These are phyloP conservation scores for Vollenhovia emeryi DNA, from an alignment of 1,140 invertebrate genomes.

Conservation along the genomic window DNA sequence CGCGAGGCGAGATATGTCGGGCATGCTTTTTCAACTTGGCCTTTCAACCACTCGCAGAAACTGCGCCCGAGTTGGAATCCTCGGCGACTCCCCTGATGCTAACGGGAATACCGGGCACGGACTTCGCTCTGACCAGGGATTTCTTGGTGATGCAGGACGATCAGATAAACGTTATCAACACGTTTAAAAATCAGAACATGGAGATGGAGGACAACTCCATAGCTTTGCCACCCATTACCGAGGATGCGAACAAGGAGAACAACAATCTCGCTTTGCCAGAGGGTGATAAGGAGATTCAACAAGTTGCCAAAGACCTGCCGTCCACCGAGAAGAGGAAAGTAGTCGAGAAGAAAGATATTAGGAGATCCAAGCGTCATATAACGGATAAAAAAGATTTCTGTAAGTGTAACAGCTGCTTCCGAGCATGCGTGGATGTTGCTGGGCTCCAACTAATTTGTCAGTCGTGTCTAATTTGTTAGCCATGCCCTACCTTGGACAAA, in stretches of 20 bases:
- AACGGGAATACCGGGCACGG: conserved; percentile 79
- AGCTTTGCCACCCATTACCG: conserved; percentile 63
- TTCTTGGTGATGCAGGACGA: conserved; percentile 84
- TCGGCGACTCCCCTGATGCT: conserved; percentile 81
- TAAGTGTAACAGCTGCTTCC: conserved; percentile 69
- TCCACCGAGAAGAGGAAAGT: conserved; percentile 44
- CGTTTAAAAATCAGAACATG: conserved; percentile 77
- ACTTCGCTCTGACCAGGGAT: conserved; percentile 81
- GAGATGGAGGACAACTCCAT: conserved; percentile 73
- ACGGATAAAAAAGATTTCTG: conserved; percentile 81
- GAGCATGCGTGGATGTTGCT: too few relatives aligned
- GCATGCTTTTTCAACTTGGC: too few relatives aligned
- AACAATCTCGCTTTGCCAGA: conserved; percentile 31
- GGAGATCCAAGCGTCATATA: conserved; percentile 73
- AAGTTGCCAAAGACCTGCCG: conserved; percentile 31
- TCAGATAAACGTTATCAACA: conserved; percentile 81
- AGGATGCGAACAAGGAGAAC: conserved; percentile 73
- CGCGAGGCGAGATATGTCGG: background rate
- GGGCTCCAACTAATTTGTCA: too few relatives aligned
- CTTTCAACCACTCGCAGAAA: conserved; percentile 66
- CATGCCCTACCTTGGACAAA: too few relatives aligned
- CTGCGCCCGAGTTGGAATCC: conserved; percentile 79
- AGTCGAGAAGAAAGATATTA: conserved; percentile 64
- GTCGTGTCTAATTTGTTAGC: too few relatives aligned
- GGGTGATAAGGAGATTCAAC: conserved; percentile 47